Percentiles rank a stretch among this genome's conserved stretches.
These are phyloP conservation scores for Elanoides forficatus DNA, from an alignment of 2,113 vertebrate genomes.

Conservation along the genomic window DNA sequence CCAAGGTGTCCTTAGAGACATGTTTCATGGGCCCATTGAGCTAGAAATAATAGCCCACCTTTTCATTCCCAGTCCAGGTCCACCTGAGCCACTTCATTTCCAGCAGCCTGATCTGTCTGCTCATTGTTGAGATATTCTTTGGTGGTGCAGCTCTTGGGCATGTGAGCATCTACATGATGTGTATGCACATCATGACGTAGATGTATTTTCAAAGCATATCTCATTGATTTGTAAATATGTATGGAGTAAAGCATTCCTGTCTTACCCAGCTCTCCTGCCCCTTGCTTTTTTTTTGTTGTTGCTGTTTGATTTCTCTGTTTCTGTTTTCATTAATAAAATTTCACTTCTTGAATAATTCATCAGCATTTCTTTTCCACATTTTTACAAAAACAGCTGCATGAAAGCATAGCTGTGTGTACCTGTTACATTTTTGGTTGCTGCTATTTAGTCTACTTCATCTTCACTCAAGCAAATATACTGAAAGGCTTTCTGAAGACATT, in stretches of 20 bases:
- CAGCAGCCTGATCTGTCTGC: background rate
- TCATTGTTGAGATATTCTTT: background rate
- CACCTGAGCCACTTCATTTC: background rate
- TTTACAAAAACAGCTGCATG: background rate
- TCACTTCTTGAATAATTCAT: background rate
- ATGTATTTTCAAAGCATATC: background rate
- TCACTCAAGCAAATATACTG: background rate
- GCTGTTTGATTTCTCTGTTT: background rate
- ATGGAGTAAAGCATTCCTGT: background rate
- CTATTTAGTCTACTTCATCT: background rate
- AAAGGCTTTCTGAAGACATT: background rate
- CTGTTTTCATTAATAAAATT: background rate
- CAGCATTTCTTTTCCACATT: background rate
- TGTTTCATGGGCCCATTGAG: background rate
- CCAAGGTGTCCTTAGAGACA: background rate
- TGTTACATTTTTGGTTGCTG: background rate
- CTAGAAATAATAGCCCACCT: background rate
- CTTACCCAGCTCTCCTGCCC: background rate
- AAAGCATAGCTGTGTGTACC: background rate
- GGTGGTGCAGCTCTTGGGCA: background rate
- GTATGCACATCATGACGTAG: background rate
- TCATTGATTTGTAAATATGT: background rate
- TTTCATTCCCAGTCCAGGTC: background rate
- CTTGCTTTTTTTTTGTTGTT: background rate
- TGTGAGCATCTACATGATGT: background rate